Evolutionary conservation across 2,113 vertebrate species (phyloP).

Genomic region (Notarius lentiginosus): DNA sequence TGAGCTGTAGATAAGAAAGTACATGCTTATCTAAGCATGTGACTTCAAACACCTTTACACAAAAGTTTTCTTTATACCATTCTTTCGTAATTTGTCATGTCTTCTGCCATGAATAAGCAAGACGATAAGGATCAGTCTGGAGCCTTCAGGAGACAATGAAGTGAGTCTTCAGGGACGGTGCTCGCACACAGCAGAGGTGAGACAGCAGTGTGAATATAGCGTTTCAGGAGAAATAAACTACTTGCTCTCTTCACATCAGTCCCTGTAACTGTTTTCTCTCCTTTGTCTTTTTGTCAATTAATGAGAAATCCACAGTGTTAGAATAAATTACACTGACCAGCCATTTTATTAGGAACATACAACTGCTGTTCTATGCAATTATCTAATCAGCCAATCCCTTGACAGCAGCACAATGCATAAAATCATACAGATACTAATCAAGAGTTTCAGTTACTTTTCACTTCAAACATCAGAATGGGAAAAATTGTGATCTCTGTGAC

Average conservation of each 20-base stretch:
- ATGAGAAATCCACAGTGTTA: neutral
- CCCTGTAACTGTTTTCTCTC: neutral
- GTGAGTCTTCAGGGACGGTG: slow-evolving; percentile 2
- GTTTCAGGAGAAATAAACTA: slow-evolving; percentile 14
- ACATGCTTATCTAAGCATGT: slow-evolving; percentile 5
- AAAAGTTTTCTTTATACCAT: slow-evolving; percentile 16
- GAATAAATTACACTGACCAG: neutral
- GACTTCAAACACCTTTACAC: slow-evolving; percentile 20
- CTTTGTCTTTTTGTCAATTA: neutral
- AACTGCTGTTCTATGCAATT: too few species aligned
- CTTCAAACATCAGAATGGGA: too few species aligned
- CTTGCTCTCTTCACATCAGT: neutral
- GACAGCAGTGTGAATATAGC: slow-evolving; percentile 10
- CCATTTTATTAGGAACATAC: too few species aligned
- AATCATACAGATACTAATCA: too few species aligned
- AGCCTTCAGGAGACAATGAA: slow-evolving; percentile 32
- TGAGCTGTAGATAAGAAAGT: neutral
- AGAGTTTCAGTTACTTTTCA: too few species aligned
- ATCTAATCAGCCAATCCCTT: too few species aligned
- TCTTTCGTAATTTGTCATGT: slow-evolving; percentile 39
- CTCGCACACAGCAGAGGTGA: slow-evolving; percentile 21
- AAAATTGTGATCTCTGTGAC: too few species aligned
- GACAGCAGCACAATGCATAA: too few species aligned
- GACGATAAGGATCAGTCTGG: slow-evolving; percentile 58
- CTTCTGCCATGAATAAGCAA: slow-evolving; percentile 44